These are phyloP conservation scores for Vireo griseus DNA, from an alignment of 2,797 vertebrate species.

Conservation along the genomic window DNA sequence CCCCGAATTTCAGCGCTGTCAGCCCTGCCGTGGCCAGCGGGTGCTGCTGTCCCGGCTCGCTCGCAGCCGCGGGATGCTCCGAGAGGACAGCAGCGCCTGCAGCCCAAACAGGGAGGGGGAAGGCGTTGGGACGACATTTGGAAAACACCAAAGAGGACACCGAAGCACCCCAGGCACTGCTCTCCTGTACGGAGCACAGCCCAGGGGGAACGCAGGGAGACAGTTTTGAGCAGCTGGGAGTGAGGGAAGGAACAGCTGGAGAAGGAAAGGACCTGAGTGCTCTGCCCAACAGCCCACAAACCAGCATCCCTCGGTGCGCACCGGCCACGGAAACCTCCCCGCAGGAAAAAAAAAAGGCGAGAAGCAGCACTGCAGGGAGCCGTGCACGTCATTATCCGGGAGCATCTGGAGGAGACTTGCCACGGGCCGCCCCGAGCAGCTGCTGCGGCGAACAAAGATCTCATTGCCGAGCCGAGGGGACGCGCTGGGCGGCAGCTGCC, in stretches of 20 bases:
- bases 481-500: background rate
- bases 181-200: background rate
- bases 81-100: background rate
- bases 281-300: background rate
- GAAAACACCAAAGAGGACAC: background rate
- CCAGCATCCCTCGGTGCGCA: background rate
- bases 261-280: background rate
- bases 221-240: rapidly evolving
- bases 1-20: background rate
- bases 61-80: background rate
- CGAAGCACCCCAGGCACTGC: rapidly evolving
- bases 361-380: background rate
- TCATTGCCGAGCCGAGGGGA: background rate
- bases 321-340: rapidly evolving
- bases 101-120: background rate
- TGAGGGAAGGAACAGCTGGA: background rate
- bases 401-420: conserved; percentile 15
- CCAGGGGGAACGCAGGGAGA: background rate
- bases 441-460: conserved; percentile 14
- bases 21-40: rapidly evolving
- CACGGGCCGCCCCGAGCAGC: background rate
- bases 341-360: background rate
- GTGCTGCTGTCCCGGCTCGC: background rate
- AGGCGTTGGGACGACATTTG: rapidly evolving
- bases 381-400: background rate